These are phyloP conservation scores for Nineta flava DNA, from an alignment of 2,888 invertebrate genomes.

Conservation along the genomic window DNA sequence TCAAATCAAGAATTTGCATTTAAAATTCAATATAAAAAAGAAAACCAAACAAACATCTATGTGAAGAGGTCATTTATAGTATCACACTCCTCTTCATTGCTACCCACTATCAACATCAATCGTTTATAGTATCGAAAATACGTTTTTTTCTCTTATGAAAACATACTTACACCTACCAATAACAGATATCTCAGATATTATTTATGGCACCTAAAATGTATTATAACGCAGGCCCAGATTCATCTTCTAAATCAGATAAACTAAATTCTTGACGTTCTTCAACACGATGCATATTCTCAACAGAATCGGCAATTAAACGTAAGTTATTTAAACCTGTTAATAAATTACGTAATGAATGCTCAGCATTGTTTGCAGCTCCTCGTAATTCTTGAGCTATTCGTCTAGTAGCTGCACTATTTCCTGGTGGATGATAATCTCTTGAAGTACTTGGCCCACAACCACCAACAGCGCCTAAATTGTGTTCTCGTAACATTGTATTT, in stretches of 20 bases:
- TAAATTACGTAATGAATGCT: slow-evolving; percentile 46
- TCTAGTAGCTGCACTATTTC: slow-evolving; percentile 25
- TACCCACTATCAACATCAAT: too few relatives aligned
- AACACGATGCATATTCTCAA: slow-evolving; percentile 41
- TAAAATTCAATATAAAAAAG: too few relatives aligned
- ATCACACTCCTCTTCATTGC: too few relatives aligned
- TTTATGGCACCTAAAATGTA: slow-evolving; percentile 1
- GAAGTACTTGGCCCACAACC: slow-evolving; percentile 20
- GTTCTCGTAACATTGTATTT: slow-evolving; percentile 31
- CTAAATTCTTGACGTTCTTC: slow-evolving; percentile 32
- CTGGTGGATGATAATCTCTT: background rate
- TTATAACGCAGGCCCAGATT: slow-evolving; percentile 33
- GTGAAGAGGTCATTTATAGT: too few relatives aligned
- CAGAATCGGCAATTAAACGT: slow-evolving; percentile 42
- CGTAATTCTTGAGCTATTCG: slow-evolving; percentile 42
- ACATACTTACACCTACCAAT: background rate
- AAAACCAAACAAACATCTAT: too few relatives aligned
- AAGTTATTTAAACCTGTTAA: slow-evolving; percentile 50
- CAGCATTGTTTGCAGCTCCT: slow-evolving; percentile 45
- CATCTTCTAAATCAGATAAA: slow-evolving; percentile 31
- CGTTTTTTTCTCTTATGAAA: too few relatives aligned
- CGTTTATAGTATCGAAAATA: too few relatives aligned
- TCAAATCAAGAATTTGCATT: too few relatives aligned
- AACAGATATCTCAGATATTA: background rate
- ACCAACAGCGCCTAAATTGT: slow-evolving; percentile 28